A percentile compares a stretch with the other conserved stretches of the same genome.
Evolutionary conservation across 2,888 invertebrate species (phyloP).

Genomic region (Drosophila villosipedis): DNA sequence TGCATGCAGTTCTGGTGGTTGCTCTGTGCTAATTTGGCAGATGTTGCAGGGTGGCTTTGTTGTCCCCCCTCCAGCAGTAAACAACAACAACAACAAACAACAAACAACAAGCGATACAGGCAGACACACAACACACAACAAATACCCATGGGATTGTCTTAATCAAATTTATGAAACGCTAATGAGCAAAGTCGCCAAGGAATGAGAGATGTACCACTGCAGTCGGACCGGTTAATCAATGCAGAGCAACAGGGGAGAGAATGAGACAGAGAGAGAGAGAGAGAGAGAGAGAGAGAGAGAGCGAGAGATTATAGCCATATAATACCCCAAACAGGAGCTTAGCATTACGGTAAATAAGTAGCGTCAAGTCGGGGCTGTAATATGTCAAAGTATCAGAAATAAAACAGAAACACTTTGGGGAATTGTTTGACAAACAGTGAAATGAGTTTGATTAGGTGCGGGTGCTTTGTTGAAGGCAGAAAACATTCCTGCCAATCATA

Average conservation of each 20-base stretch:
- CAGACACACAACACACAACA: constrained; percentile 38
- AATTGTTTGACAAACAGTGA: constrained; percentile 38
- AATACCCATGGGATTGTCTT: constrained; percentile 75
- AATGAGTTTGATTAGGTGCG: constrained; percentile 23
- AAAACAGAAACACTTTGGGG: constrained; percentile 28
- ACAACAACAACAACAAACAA: constrained; percentile 2
- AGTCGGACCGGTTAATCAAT: constrained; percentile 51
- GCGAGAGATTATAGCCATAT: constrained; percentile 63
- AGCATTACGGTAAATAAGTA: constrained; percentile 52
- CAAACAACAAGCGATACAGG: constrained; percentile 39
- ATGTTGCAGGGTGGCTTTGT: constrained; percentile 65
- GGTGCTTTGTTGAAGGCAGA: neutral
- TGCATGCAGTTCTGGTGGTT: constrained; percentile 65
- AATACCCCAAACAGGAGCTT: constrained; percentile 74
- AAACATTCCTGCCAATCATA: neutral
- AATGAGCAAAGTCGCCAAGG: constrained; percentile 69
- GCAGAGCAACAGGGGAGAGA: constrained; percentile 16
- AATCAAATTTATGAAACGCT: constrained; percentile 79
- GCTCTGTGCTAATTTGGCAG: constrained; percentile 69
- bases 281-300: constrained; percentile 5
- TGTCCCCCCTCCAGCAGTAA: neutral
- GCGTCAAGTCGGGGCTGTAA: constrained; percentile 25
- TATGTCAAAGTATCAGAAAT: constrained; percentile 50
- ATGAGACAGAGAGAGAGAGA: neutral
- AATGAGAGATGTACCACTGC: constrained; percentile 51